Evolutionary conservation across 2,113 vertebrate species (phyloP).

Genomic region (Gnathonemus echidnorhynchus): DNA sequence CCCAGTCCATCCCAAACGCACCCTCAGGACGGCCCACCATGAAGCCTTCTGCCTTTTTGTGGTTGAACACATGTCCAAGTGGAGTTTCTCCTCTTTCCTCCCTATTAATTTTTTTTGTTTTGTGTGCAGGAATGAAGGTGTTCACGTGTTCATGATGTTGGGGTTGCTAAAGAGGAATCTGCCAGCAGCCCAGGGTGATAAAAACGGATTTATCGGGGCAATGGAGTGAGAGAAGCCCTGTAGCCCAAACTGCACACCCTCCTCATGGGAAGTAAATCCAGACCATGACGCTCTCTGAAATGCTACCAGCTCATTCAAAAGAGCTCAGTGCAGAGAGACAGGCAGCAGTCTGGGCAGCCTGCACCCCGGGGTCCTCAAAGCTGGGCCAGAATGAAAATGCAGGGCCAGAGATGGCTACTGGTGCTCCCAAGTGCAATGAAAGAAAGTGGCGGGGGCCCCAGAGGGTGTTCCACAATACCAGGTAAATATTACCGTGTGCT

Average conservation of each 20-base stretch:
- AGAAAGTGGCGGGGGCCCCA: background rate
- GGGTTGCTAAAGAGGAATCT: background rate
- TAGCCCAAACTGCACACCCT: background rate
- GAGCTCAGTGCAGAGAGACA: background rate
- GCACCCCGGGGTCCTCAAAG: background rate
- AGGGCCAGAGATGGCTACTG: background rate
- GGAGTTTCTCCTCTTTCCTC: background rate
- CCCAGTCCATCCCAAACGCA: background rate
- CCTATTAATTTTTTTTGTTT: background rate
- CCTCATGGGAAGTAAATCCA: background rate
- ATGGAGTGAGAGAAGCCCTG: background rate
- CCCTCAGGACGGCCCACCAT: background rate
- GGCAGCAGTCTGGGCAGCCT: background rate
- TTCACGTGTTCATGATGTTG: background rate
- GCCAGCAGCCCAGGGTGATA: background rate
- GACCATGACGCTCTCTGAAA: background rate
- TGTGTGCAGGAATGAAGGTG: background rate
- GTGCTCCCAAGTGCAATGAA: background rate
- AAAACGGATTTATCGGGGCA: background rate
- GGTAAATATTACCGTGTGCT: background rate
- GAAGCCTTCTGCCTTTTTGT: background rate
- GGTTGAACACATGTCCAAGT: background rate
- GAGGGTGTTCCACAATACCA: background rate
- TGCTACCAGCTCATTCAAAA: background rate
- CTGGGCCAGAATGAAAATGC: background rate